Evolutionary conservation across 37 sponge, comb jelly and placozoan species (phyloP).

Genomic region (Amphimedon queenslandica): DNA sequence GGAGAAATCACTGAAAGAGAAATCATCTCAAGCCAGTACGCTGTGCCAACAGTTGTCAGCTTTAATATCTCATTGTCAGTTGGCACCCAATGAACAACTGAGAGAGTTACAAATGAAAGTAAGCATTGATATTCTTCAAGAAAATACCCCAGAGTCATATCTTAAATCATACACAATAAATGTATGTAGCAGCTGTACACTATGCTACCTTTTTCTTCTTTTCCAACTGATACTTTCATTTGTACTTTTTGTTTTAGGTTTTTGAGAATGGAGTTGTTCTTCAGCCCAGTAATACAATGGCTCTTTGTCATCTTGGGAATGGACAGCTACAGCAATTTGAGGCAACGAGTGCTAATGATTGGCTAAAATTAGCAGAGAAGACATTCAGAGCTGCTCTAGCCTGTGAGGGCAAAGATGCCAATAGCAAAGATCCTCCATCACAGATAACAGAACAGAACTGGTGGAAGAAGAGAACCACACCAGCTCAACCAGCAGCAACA

Average conservation of each 20-base stretch:
- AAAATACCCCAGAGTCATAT: too few species aligned
- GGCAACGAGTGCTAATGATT: slow-evolving; percentile 22
- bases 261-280: slow-evolving; percentile 69
- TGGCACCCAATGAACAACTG: slow-evolving; percentile 34
- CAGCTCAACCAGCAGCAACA: slow-evolving; percentile 11
- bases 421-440: slow-evolving; percentile 26
- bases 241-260: too few species aligned
- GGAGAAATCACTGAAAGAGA: slow-evolving; percentile 19
- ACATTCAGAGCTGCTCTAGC: slow-evolving; percentile 83
- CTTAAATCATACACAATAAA: too few species aligned
- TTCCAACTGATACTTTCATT: too few species aligned
- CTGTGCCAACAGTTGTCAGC: slow-evolving; percentile 61
- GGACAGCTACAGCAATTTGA: slow-evolving; percentile 78
- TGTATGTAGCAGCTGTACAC: too few species aligned
- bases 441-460: slow-evolving; percentile 65
- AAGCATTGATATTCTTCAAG: too few species aligned
- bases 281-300: slow-evolving; percentile 73
- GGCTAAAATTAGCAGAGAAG: slow-evolving; percentile 68
- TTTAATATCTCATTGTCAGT: slow-evolving; percentile 37
- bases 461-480: slow-evolving; percentile 58
- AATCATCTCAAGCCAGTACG: slow-evolving; percentile 13
- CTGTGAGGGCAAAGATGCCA: slow-evolving; percentile 68
- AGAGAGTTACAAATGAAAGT: slow-evolving; percentile 78
- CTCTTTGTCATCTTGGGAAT: slow-evolving; percentile 79
- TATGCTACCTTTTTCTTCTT: too few species aligned